Base-by-base conservation (phyloP, 35 echinoderm and acorn worm species). In the Holothuria glaberrima region DNA sequence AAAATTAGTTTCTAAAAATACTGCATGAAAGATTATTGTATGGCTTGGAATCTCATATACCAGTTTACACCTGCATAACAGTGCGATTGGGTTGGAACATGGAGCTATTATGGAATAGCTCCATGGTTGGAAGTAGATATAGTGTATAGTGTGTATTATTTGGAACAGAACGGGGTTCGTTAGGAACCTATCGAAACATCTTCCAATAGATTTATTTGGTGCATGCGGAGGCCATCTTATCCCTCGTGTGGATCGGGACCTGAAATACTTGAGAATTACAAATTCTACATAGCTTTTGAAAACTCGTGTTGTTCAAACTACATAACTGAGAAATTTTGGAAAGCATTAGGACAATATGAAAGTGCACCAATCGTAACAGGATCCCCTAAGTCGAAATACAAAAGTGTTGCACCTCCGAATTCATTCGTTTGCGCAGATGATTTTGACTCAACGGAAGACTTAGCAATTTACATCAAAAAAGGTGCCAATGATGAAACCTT, bases 321-420 rank as follows among this genome's bases (percentile, higher is more conserved):
- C 62, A n/a, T n/a, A n/a, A n/a, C n/a, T n/a, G n/a, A n/a, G n/a
- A n/a, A n/a, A n/a, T n/a, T n/a, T n/a, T n/a, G n/a, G n/a, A n/a
- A n/a, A n/a, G n/a, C n/a, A n/a, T n/a, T n/a, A n/a, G n/a, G n/a
- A n/a, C n/a, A n/a, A n/a, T n/a, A n/a, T n/a, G n/a, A n/a, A n/a
- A n/a, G n/a, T n/a, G n/a, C n/a, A n/a, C n/a, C n/a, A n/a, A 93
- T 93, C n/a, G 91, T 93, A 12, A 79, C 33, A 66, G 91, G 91
- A 31, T 64, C 91, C 12, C 68, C 71, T 28, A 5, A 86, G 34
- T 67, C 48, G 16, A 86, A 80, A 5, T 93, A 89, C 26, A 71
- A 89, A 25, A 76, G 87, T 3, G 52, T 93, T 4, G 86, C 86
- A 6, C 91, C 91, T 33, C 91, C 91, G 1, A n/a, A n/a, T n/a